Evolutionary conservation across 2,888 invertebrate genomes (phyloP), one percentile per base, ranked within the genome.

Genomic region (Cyaniris semiargus): DNA sequence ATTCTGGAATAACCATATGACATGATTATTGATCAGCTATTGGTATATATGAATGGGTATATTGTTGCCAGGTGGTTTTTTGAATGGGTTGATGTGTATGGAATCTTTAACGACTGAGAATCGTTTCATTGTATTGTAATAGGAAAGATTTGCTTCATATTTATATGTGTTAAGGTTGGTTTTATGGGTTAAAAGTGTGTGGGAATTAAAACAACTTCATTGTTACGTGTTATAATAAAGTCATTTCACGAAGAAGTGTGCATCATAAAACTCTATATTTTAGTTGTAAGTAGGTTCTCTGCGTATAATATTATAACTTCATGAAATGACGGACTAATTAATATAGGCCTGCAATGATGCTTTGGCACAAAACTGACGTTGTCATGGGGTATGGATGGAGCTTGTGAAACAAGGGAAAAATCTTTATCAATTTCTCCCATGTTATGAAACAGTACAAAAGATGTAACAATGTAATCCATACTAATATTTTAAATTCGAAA

Each of bases 21-120:
- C 27, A 15, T 66, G 66, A 66, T 7, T 66, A 66, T 66, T 31
- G 27, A 66, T 23, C 60, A 60, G 60, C 23, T 13, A 60, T 60
- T 23, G 60, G 60, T 31, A 66, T 66, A 31, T 66, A 27, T 66
- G 66, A 31, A 66, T 66, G 66, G 23, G 23, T 4, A 21, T 21
- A 66, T 15, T 31, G 66, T 66, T 66, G 66, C 66, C 23, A 27
- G 15, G 66, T 27, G 15, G 27, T 66, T 66, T 58, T 66, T 66
- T 66, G 3, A 72, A 72, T 72, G 72, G 21, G 44, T 15, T 3
- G 44, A 23, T 71, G 21, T 44, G 21, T 71, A 71, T 71, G 71
- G 71, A 71, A 71, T 71, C 8, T 13, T 44, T 44, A 44, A 72
- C 3, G 71, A 38, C 18, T 71, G 21, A 38, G 23, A 72, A 72